Percentiles rank a stretch among this genome's conserved stretches.
These are phyloP conservation scores for Stramonita haemastoma DNA, from an alignment of 2,888 invertebrate species.

Conservation along the genomic window DNA sequence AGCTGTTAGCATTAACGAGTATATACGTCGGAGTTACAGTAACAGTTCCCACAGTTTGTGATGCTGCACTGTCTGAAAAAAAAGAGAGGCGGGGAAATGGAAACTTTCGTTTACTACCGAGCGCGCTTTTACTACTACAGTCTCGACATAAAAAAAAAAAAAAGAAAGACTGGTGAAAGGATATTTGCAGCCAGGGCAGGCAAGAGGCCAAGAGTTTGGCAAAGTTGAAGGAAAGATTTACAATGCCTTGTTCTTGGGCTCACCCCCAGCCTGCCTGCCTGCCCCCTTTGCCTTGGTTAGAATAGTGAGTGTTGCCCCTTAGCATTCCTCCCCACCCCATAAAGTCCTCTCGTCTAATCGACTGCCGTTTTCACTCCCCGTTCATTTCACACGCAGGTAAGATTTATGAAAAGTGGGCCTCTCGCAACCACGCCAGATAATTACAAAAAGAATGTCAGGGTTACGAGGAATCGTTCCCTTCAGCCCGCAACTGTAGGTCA, in stretches of 20 bases:
- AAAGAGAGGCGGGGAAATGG: no score
- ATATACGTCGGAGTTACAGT: no score
- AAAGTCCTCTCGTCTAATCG: constrained; percentile 36
- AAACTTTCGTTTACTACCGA: no score
- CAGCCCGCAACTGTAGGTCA: not conserved
- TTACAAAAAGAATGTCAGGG: constrained; percentile 43
- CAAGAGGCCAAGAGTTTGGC: not conserved
- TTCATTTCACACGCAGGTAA: constrained; percentile 32
- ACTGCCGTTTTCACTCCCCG: constrained; percentile 17
- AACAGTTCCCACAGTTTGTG: no score
- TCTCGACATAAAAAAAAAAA: no score
- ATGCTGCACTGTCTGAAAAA: no score
- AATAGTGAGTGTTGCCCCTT: no score
- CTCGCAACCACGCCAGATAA: constrained; percentile 46
- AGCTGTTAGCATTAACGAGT: no score
- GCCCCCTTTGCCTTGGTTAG: not conserved
- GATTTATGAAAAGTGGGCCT: constrained; percentile 42
- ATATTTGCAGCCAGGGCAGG: not conserved
- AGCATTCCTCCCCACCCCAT: constrained; percentile 31
- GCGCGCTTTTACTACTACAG: no score
- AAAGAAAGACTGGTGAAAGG: not conserved
- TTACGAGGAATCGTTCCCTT: not conserved
- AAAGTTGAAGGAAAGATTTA: constrained; percentile 20
- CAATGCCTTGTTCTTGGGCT: not conserved
- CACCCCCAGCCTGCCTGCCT: not conserved